Base-by-base conservation (phyloP, 1,140 invertebrate genomes). In the Stratiolaelaps scimitus region DNA sequence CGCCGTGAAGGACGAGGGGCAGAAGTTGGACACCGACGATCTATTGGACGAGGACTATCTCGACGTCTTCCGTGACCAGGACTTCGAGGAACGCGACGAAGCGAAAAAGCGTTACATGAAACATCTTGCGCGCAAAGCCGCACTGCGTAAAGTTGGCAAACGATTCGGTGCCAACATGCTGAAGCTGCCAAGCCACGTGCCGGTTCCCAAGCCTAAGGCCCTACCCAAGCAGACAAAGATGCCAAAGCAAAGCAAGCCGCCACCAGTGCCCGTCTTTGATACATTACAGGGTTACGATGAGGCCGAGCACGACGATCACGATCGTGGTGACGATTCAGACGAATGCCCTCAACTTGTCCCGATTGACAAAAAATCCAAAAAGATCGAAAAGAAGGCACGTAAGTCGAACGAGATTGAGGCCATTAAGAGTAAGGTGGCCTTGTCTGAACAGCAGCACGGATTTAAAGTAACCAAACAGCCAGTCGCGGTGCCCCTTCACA, bases 141-240 rank as follows among this genome's bases (percentile, higher is more conserved):
- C 23, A 17, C 53, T 60, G 1, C 26, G 20, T 26, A 60, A 60
- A 26, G 53, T 26, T 19, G 53, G 53, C 26, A 60, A 60, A 26
- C 15, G 53, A 60, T 60, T 60, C 15, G 53, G 53, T 29, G n/a
- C 53, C 26, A 60, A 60, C 34, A 60, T 60, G 53, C 53, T 60
- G 13, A 60, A 60, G 23, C 23, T 60, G 26, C 53, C 53, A 34
- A 60, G 17, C 10, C 53, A 60, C 26, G 53, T 60, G 17, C 53
- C 53, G 17, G 13, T 60, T 29, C 53, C 53, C 2, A 60, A 60
- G 34, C 53, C 53, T 60, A 20, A 26, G 2, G 17, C 23, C 26
- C 6, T 17, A 2, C 26, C 17, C 15, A 60, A 60, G 10, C 53
- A 23, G 34, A 15, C 17, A 2, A 60, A 26, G 23, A 26, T 60